Evolutionary conservation across 2,113 vertebrate species (phyloP).

Genomic region (Arenaria interpres): DNA sequence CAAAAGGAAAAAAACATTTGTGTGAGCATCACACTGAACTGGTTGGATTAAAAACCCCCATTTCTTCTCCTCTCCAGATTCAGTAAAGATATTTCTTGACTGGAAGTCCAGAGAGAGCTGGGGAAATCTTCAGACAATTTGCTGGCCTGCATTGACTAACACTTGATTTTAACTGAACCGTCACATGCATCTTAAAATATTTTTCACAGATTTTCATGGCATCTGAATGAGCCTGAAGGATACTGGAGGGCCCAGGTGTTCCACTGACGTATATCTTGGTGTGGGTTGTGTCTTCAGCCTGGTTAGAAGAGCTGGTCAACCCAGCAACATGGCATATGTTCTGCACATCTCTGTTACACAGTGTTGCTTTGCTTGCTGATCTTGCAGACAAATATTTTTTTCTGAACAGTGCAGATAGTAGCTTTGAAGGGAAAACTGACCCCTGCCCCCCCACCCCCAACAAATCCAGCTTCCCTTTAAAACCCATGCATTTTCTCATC

Average conservation of each 20-base stretch:
- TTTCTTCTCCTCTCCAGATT: background rate
- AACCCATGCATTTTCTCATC: background rate
- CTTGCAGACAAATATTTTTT: background rate
- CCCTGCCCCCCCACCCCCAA: background rate
- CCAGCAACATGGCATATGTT: background rate
- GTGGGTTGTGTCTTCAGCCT: background rate
- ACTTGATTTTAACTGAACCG: background rate
- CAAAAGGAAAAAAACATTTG: background rate
- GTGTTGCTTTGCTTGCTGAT: background rate
- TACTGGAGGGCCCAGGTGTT: background rate
- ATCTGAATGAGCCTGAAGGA: background rate
- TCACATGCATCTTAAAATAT: background rate
- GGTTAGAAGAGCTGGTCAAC: background rate
- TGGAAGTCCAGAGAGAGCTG: background rate
- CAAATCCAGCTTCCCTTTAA: background rate
- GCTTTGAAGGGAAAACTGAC: background rate
- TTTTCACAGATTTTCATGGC: background rate
- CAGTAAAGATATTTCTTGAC: background rate
- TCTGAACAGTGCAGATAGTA: background rate
- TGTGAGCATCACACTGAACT: background rate
- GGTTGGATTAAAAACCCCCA: background rate
- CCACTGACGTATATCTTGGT: background rate
- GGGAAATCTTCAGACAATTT: background rate
- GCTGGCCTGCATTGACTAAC: background rate
- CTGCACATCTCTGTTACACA: accelerated